Percentiles rank a stretch among this genome's conserved stretches.
phyloP scores from a whole-genome alignment of 2,113 vertebrate genomes.

The Syrrhaptes paradoxus region DNA sequence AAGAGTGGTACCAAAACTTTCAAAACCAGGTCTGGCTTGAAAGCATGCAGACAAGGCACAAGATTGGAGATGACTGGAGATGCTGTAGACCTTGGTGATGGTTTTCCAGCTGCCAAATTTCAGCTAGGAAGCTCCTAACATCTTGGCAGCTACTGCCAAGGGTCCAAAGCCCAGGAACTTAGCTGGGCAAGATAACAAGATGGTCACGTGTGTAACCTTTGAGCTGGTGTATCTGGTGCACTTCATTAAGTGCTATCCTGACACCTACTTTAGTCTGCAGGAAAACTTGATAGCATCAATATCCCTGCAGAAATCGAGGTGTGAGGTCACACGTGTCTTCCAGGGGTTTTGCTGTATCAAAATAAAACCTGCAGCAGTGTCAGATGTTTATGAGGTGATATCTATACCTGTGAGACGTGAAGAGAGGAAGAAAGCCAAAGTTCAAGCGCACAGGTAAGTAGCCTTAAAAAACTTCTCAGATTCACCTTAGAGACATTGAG shows the following conservation, averaged over 20 bases:
- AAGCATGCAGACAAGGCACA: background rate
- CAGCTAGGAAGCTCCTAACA: background rate
- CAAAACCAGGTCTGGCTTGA: background rate
- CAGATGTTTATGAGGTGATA: slow-evolving; percentile 39
- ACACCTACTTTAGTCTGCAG: background rate
- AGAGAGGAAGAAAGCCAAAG: background rate
- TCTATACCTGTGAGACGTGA: background rate
- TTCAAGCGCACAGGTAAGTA: background rate
- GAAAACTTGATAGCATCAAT: background rate
- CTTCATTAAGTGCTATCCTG: background rate
- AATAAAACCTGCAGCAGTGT: background rate
- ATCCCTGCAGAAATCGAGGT: background rate
- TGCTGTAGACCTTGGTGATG: background rate
- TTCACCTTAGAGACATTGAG: background rate
- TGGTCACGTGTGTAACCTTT: background rate
- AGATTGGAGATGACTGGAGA: background rate
- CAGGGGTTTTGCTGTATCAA: background rate
- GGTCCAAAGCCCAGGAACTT: background rate
- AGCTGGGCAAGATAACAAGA: background rate
- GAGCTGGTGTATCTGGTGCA: background rate
- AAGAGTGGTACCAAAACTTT: background rate
- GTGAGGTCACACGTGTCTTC: background rate
- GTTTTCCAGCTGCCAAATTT: background rate
- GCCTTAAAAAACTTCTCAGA: background rate
- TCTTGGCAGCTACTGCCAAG: background rate